These are phyloP conservation scores for Miltochrista miniata DNA, from an alignment of 2,888 invertebrate genomes.

Conservation along the genomic window DNA sequence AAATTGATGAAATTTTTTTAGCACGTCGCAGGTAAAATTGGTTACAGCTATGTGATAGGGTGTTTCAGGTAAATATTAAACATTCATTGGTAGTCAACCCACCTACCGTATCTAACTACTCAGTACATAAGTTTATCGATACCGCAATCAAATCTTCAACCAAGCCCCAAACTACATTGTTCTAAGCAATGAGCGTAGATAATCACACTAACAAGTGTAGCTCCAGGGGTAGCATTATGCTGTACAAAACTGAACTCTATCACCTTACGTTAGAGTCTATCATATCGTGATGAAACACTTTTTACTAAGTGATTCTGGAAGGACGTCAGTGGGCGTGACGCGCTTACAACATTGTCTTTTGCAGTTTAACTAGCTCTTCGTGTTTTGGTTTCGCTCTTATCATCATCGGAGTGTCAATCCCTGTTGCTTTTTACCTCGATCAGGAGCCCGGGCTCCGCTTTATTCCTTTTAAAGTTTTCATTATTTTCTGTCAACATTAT, in stretches of 20 bases:
- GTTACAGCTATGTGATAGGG: too few species aligned
- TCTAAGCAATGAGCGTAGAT: constrained; percentile 63
- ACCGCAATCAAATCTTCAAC: constrained; percentile 41
- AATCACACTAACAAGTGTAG: constrained; percentile 66
- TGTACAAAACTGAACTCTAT: constrained; percentile 37
- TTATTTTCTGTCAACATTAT: too few species aligned
- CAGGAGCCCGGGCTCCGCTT: too few species aligned
- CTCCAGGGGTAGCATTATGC: constrained; percentile 25
- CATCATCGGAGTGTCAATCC: too few species aligned
- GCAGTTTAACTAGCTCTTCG: constrained; percentile 12
- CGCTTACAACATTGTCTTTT: constrained; percentile 52
- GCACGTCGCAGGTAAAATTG: too few species aligned
- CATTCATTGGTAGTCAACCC: not conserved
- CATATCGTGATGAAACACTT: constrained; percentile 50
- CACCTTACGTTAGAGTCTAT: constrained; percentile 34
- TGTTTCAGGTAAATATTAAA: not conserved
- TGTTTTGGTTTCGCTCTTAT: constrained; percentile 1
- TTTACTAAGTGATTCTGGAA: constrained; percentile 56
- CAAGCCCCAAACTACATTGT: constrained; percentile 45
- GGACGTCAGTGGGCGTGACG: constrained; percentile 65
- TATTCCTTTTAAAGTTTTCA: too few species aligned
- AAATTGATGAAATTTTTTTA: too few species aligned
- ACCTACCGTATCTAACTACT: constrained; percentile 16
- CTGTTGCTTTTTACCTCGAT: too few species aligned
- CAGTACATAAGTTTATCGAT: constrained; percentile 31